Percentiles rank a stretch among this genome's conserved stretches.
phyloP scores from a whole-genome alignment of 1,140 invertebrate species.

The Paracyclopina nana region DNA sequence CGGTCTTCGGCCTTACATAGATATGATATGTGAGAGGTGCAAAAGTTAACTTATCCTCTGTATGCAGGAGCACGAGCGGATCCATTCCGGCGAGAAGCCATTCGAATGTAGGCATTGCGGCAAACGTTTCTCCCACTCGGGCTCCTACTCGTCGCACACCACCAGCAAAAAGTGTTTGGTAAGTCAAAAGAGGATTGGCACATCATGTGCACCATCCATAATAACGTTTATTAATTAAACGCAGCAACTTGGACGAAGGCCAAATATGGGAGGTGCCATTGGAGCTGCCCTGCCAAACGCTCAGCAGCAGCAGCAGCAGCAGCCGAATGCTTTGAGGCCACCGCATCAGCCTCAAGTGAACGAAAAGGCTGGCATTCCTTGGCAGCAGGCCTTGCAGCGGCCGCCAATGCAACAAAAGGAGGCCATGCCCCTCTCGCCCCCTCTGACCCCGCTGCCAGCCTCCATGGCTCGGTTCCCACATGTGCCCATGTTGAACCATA shows the following conservation, averaged over 20 bases:
- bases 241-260: conserved; percentile 14
- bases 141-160: conserved; percentile 97
- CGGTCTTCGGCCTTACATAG: too few species aligned
- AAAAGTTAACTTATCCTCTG: too few species aligned
- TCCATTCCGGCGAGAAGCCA: conserved; percentile 93
- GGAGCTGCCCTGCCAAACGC: too few species aligned
- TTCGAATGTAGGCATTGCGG: conserved; percentile 93
- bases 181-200: too few species aligned
- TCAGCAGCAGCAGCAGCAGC: too few species aligned
- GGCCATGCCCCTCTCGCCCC: conserved; percentile 1
- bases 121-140: conserved; percentile 96
- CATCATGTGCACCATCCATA: too few species aligned
- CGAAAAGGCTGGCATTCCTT: too few species aligned
- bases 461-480: conserved; percentile 1
- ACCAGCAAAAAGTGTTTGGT: conserved; percentile 83
- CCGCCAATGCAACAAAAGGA: not conserved
- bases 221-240: too few species aligned
- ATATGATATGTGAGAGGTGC: too few species aligned
- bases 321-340: too few species aligned
- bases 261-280: conserved; percentile 7
- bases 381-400: not conserved
- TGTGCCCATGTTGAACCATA: too few species aligned
- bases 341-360: too few species aligned
- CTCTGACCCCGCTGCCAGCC: not conserved
- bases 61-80: conserved; percentile 70